A percentile compares a stretch with the other conserved stretches of the same genome.
Conservation (phyloP, 2,888 invertebrate genomes). For the Platerodrilus igneus region DNA sequence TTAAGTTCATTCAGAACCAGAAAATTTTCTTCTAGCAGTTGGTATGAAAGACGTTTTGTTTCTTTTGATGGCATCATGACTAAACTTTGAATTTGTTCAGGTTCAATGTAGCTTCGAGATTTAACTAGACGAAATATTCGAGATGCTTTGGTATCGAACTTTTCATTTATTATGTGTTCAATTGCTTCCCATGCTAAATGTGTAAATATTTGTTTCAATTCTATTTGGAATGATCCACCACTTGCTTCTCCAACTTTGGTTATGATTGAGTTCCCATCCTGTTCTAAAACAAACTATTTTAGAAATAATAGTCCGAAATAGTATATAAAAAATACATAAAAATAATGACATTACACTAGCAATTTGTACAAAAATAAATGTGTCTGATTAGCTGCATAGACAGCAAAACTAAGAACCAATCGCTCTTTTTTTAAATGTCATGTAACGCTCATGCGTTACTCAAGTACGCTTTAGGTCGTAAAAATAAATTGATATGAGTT, state of each 20-base stretch:
- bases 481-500: too few relatives aligned
- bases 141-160: slow-evolving; percentile 79
- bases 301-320: not conserved
- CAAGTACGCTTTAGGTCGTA: too few relatives aligned
- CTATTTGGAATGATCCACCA: slow-evolving; percentile 77
- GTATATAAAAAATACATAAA: too few relatives aligned
- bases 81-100: slow-evolving; percentile 84
- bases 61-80: slow-evolving; percentile 94
- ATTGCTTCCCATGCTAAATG: slow-evolving; percentile 68
- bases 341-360: too few relatives aligned
- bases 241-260: slow-evolving; percentile 73
- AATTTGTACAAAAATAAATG: too few relatives aligned
- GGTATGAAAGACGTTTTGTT: slow-evolving; percentile 83
- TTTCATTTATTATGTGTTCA: slow-evolving; percentile 78
- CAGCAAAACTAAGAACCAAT: too few relatives aligned
- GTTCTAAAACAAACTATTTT: slow-evolving; percentile 53
- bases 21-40: slow-evolving; percentile 75
- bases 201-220: slow-evolving; percentile 64
- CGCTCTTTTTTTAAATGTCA: too few relatives aligned
- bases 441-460: too few relatives aligned
- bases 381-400: too few relatives aligned
- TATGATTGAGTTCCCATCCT: slow-evolving; percentile 74
- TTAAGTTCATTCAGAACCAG: slow-evolving; percentile 65
- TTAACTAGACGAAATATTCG: slow-evolving; percentile 84
- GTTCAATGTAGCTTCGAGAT: slow-evolving; percentile 77